Conservation (phyloP, 92 coral and sea anemone species). For the Phenganax stokvisi region DNA sequence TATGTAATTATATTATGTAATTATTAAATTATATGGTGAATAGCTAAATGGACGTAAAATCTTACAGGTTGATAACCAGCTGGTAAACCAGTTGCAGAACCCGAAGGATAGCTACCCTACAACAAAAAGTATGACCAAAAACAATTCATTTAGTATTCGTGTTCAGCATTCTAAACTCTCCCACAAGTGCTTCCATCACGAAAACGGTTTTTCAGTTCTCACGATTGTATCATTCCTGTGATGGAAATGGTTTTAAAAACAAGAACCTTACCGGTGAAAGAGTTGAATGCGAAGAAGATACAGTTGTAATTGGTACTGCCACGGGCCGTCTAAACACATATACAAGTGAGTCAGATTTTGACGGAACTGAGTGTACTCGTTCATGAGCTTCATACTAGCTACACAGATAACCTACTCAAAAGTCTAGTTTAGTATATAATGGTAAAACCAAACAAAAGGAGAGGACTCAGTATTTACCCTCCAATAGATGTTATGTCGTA, state of each 20-base stretch:
- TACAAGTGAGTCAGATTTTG: no score
- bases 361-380: no score
- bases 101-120: constrained; percentile 26
- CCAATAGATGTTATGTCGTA: constrained; percentile 3
- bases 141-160: neutral
- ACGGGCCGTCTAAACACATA: constrained; percentile 10
- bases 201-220: no score
- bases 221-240: neutral
- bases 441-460: neutral
- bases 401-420: no score
- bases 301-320: constrained; percentile 18
- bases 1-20: no score
- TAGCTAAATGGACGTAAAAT: neutral
- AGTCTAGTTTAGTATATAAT: no score
- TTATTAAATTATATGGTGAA: neutral
- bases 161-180: no score
- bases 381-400: no score
- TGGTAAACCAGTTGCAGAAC: constrained; percentile 19
- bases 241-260: neutral
- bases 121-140: neutral
- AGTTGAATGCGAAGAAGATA: constrained; percentile 24
- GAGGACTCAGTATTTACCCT: neutral
- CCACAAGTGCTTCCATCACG: no score
- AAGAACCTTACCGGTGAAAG: constrained; percentile 29
- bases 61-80: constrained; percentile 36